A percentile compares a stretch with the other conserved stretches of the same genome.
Evolutionary conservation across 2,797 vertebrate species (phyloP).

Genomic region (Crenichthys baileyi): DNA sequence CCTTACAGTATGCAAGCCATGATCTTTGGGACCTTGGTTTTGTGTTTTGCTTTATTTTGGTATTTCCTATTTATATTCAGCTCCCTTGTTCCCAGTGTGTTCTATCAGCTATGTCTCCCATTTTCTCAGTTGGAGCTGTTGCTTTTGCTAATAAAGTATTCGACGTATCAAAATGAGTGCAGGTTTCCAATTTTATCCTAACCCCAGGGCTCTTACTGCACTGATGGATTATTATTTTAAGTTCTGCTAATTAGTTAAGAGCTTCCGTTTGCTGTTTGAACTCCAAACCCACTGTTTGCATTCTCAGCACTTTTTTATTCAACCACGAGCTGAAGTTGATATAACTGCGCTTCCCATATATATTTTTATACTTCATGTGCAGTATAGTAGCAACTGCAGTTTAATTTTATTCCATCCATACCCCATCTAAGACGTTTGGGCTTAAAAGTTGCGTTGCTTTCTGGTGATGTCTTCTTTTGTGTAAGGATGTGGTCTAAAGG

Average conservation of each 20-base stretch:
- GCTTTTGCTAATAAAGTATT: slow-evolving; percentile 18
- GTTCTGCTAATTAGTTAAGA: slow-evolving; percentile 56
- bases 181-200: slow-evolving; percentile 38
- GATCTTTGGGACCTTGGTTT: no score
- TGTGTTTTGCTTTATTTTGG: no score
- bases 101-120: no score
- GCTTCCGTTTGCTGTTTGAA: slow-evolving; percentile 41
- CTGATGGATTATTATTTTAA: slow-evolving; percentile 57
- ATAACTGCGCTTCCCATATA: neutral
- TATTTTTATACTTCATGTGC: neutral
- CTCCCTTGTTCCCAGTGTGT: no score
- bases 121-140: slow-evolving; percentile 12
- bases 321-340: neutral
- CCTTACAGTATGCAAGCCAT: neutral
- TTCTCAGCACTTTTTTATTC: slow-evolving; percentile 20
- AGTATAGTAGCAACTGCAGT: neutral
- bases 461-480: neutral
- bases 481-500: neutral
- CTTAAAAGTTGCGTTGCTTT: neutral
- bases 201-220: slow-evolving; percentile 11
- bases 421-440: no score
- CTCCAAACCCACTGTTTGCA: slow-evolving; percentile 41
- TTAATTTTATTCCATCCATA: no score
- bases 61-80: no score
- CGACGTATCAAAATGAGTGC: slow-evolving; percentile 32